phyloP scores from a whole-genome alignment of 2,113 vertebrate genomes.

The Chroicocephalus ridibundus region DNA sequence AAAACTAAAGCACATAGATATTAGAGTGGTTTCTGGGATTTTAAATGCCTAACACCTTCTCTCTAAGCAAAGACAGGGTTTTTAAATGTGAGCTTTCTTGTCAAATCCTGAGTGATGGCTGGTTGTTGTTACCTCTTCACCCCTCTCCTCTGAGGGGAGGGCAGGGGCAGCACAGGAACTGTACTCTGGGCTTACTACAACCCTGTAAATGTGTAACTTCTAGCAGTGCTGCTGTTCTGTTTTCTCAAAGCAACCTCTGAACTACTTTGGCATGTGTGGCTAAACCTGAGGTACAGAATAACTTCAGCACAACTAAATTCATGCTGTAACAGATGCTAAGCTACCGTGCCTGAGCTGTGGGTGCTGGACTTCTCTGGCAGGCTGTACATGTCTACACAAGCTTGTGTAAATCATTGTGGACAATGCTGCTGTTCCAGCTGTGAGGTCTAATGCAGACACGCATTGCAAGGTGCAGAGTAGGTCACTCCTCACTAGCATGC shows the following conservation, averaged over 20 bases:
- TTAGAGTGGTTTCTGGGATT: neutral
- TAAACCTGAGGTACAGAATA: constrained; percentile 33
- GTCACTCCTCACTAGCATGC: neutral
- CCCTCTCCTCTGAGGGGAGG: neutral
- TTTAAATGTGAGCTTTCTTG: neutral
- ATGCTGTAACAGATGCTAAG: neutral
- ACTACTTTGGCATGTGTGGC: neutral
- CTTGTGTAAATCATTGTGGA: neutral
- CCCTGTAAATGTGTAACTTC: constrained; percentile 32
- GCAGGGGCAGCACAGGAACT: neutral
- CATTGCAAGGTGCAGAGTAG: neutral
- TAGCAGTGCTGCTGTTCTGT: neutral
- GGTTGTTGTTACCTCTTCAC: neutral
- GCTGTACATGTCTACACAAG: neutral
- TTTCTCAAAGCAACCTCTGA: constrained; percentile 44
- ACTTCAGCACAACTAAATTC: neutral
- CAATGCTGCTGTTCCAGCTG: neutral
- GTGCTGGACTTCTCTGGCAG: neutral
- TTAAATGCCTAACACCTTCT: neutral
- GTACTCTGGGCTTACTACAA: neutral
- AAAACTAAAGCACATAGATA: neutral
- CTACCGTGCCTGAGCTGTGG: neutral
- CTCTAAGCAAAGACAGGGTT: neutral
- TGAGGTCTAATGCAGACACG: neutral
- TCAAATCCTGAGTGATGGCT: neutral